phyloP scores from a whole-genome alignment of 2,113 vertebrate genomes.

The Chiloscyllium plagiosum region DNA sequence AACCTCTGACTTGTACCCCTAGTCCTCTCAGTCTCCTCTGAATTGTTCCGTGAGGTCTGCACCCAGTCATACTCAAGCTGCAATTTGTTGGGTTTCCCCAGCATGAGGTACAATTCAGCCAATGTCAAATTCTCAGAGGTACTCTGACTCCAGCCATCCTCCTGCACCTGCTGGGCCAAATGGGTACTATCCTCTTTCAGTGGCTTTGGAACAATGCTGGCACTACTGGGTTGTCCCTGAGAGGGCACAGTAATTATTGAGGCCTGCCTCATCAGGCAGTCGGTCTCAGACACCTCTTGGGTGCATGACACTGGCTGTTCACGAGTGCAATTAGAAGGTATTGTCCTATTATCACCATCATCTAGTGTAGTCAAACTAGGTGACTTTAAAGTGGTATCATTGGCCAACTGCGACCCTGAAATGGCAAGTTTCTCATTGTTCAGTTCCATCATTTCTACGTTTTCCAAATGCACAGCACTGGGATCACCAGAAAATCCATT shows the following conservation, averaged over 20 bases:
- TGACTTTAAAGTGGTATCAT: conserved; percentile 27
- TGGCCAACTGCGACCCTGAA: conserved; percentile 40
- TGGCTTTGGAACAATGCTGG: conserved; percentile 46
- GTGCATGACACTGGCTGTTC: conserved; percentile 43
- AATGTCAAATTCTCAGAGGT: conserved; percentile 85
- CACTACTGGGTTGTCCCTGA: conserved; percentile 52
- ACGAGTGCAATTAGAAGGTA: not conserved
- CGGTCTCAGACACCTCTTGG: conserved; percentile 51
- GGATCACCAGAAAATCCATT: conserved; percentile 41
- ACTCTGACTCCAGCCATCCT: conserved; percentile 83
- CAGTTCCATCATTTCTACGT: conserved; percentile 41
- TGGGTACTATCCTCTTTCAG: conserved; percentile 56
- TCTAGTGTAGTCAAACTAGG: conserved; percentile 39
- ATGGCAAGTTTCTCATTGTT: conserved; percentile 39
- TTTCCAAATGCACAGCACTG: conserved; percentile 41
- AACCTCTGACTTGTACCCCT: conserved; percentile 65
- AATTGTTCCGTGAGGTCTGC: conserved; percentile 54
- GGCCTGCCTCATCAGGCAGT: conserved; percentile 56
- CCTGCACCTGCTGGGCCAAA: conserved; percentile 73
- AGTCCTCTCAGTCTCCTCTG: conserved; percentile 46
- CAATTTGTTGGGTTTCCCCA: conserved; percentile 89
- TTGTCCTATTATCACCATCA: conserved; percentile 42
- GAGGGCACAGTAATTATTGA: conserved; percentile 49
- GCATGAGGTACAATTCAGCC: conserved; percentile 98
- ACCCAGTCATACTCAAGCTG: conserved; percentile 96